Conservation (phyloP, 2,797 vertebrate species). For the Sebastes minor region DNA sequence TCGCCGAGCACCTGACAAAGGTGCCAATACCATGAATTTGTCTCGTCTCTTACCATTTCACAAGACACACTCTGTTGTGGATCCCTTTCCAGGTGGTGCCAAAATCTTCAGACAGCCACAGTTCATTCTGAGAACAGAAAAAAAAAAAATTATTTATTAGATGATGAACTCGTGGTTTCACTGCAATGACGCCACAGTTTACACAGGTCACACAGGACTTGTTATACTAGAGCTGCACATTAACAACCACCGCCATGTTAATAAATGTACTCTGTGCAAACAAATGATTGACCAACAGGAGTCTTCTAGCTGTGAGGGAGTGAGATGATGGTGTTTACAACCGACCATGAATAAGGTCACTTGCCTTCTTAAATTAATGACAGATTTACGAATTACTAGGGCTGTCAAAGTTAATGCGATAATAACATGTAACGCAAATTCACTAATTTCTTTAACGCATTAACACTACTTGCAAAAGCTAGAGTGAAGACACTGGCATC, state of each 20-base stretch:
- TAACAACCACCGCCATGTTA: constrained; percentile 4
- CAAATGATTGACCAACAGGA: constrained; percentile 22
- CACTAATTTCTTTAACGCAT: too few species aligned
- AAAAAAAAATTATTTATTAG: neutral
- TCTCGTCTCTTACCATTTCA: constrained; percentile 90
- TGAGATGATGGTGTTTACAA: constrained; percentile 15
- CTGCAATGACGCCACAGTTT: neutral
- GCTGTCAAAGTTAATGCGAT: too few species aligned
- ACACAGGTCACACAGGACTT: neutral
- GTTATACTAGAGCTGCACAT: neutral
- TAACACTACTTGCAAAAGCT: too few species aligned
- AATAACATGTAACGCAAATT: too few species aligned
- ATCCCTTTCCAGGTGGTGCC: constrained; percentile 88
- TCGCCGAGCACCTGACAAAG: neutral
- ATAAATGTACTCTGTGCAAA: constrained; percentile 35
- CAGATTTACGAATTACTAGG: neutral
- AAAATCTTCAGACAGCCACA: constrained; percentile 93
- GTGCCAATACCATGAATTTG: neutral
- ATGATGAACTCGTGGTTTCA: neutral
- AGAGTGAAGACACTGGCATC: too few species aligned
- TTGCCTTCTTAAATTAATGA: neutral
- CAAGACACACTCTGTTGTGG: constrained; percentile 88
- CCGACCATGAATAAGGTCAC: neutral
- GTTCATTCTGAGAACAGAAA: constrained; percentile 83
- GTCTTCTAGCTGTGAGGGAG: neutral